Conservation (phyloP, 2,888 invertebrate genomes). For the Acronicta aceris region DNA sequence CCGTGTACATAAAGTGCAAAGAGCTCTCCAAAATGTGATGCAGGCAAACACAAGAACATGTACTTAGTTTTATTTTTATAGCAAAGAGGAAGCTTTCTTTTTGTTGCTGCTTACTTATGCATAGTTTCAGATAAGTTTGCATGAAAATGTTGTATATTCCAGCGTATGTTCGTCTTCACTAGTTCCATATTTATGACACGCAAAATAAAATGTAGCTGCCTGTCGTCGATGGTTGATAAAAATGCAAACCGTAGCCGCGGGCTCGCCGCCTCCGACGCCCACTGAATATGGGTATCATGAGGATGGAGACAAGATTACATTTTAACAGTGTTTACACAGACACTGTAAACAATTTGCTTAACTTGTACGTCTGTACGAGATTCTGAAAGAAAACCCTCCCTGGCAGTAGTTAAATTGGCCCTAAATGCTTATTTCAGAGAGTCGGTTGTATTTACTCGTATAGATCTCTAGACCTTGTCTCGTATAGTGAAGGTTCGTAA, state of each 20-base stretch:
- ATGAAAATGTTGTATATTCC: conserved; percentile 80
- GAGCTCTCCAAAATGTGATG: conserved; percentile 54
- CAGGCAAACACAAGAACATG: conserved; percentile 57
- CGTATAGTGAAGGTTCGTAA: conserved; percentile 61
- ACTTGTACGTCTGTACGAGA: conserved; percentile 45
- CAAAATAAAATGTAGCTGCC: conserved; percentile 86
- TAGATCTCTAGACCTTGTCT: conserved; percentile 53
- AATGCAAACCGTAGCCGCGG: conserved; percentile 86
- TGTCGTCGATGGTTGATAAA: conserved; percentile 86
- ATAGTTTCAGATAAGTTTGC: conserved; percentile 87
- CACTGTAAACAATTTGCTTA: conserved; percentile 65
- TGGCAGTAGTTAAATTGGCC: conserved; percentile 51
- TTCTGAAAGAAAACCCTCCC: conserved; percentile 43
- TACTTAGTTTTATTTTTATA: conserved; percentile 71
- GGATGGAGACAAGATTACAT: conserved; percentile 71
- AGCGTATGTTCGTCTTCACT: conserved; percentile 77
- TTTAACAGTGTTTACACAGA: conserved; percentile 66
- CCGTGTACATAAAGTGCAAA: conserved; percentile 50
- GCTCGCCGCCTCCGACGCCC: conserved; percentile 73
- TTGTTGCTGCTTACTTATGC: conserved; percentile 83
- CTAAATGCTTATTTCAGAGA: conserved; percentile 56
- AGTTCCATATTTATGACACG: conserved; percentile 87
- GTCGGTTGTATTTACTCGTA: conserved; percentile 57
- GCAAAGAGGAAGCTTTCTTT: conserved; percentile 68
- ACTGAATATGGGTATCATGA: conserved; percentile 78